Percentiles rank a stretch among this genome's conserved stretches.
Evolutionary conservation across 2,888 invertebrate genomes (phyloP).

Genomic region (Drosophila lacicola): DNA sequence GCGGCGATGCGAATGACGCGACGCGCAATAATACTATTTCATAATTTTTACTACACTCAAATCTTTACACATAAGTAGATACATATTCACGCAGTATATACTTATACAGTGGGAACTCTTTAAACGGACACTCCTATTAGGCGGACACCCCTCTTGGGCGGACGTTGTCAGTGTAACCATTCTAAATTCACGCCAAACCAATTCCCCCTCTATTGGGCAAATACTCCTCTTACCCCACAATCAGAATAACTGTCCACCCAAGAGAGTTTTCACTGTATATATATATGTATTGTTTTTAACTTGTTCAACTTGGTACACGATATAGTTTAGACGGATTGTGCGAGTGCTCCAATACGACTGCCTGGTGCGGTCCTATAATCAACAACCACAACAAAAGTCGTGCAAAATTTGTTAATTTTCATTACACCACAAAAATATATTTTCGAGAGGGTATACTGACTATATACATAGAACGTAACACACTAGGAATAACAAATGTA

Average conservation of each 20-base stretch:
- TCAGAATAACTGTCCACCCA: no score
- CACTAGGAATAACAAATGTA: neutral
- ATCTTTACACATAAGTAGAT: neutral
- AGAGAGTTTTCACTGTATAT: neutral
- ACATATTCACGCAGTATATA: neutral
- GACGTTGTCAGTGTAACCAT: no score
- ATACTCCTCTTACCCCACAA: no score
- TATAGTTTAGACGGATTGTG: slow-evolving; percentile 28
- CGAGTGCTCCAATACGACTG: slow-evolving; percentile 19
- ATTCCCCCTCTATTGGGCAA: no score
- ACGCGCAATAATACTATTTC: slow-evolving; percentile 39
- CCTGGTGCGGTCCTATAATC: slow-evolving; percentile 19
- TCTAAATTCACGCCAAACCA: no score
- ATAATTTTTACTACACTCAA: slow-evolving; percentile 45
- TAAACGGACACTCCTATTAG: no score
- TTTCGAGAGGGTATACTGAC: neutral
- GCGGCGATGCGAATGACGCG: slow-evolving; percentile 21
- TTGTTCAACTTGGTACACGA: slow-evolving; percentile 5
- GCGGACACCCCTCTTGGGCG: no score
- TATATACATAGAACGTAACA: neutral
- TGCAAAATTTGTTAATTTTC: slow-evolving; percentile 60
- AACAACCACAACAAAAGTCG: slow-evolving; percentile 50
- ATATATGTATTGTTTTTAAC: slow-evolving; percentile 1
- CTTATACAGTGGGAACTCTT: no score
- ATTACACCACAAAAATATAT: slow-evolving; percentile 10